These are phyloP conservation scores for Hyppa rectilinea DNA, from an alignment of 2,888 invertebrate species.

Conservation along the genomic window DNA sequence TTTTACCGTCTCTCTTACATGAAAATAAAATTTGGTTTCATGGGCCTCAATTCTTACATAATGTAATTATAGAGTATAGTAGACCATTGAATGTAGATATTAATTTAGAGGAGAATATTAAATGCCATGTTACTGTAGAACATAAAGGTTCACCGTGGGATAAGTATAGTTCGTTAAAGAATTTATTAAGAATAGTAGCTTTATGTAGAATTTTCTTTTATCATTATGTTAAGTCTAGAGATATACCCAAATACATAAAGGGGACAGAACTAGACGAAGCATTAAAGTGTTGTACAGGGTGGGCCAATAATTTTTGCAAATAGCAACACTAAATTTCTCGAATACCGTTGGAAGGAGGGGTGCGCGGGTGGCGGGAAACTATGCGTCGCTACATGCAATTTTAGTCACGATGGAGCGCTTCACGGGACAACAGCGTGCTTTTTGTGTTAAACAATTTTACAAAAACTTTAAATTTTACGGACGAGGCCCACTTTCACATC, in stretches of 20 bases:
- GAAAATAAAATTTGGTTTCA: conserved; percentile 6
- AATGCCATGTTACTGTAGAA: neutral
- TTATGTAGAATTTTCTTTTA: conserved; percentile 8
- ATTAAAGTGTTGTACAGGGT: conserved; percentile 12
- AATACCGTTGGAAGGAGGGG: too few relatives aligned
- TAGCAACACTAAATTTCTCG: too few relatives aligned
- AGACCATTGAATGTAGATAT: conserved; percentile 19
- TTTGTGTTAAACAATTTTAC: too few relatives aligned
- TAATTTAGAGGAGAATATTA: conserved; percentile 11
- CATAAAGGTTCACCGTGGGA: conserved; percentile 2
- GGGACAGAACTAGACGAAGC: conserved; percentile 12
- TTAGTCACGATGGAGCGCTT: too few relatives aligned
- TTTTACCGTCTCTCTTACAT: neutral
- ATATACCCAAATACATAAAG: conserved; percentile 1
- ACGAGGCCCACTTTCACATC: too few relatives aligned
- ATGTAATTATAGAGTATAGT: conserved; percentile 7
- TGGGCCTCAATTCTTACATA: conserved; percentile 7
- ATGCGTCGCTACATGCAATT: too few relatives aligned
- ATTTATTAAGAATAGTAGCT: conserved; percentile 12
- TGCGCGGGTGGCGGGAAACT: too few relatives aligned
- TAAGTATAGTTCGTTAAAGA: conserved; percentile 10
- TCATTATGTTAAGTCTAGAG: conserved; percentile 5
- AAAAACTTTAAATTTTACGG: too few relatives aligned
- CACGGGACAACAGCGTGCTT: too few relatives aligned
- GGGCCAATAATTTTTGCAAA: too few relatives aligned